phyloP scores from a whole-genome alignment of 2,888 invertebrate species.

The Platerodrilus igneus region DNA sequence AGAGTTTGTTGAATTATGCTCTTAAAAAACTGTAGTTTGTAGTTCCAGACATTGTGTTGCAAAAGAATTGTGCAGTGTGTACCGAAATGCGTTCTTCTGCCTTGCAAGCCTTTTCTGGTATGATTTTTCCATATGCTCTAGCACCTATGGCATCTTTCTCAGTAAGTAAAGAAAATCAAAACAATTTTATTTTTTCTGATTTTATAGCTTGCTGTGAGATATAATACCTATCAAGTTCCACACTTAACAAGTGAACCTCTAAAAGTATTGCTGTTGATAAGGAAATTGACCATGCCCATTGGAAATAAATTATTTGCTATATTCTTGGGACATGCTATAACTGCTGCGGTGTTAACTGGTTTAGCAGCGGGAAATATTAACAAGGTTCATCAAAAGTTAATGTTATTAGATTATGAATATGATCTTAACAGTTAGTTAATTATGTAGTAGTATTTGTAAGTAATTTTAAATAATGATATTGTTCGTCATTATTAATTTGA shows the following conservation, averaged over 20 bases:
- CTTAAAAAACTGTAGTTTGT: constrained; percentile 49
- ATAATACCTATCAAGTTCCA: constrained; percentile 61
- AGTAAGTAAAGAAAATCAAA: constrained; percentile 46
- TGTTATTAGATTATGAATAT: constrained; percentile 12
- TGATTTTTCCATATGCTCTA: constrained; percentile 58
- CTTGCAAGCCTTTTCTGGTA: constrained; percentile 53
- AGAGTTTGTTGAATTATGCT: constrained; percentile 3
- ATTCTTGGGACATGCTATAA: constrained; percentile 51
- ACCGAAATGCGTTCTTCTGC: constrained; percentile 56
- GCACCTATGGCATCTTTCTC: constrained; percentile 58
- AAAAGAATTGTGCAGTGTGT: constrained; percentile 63
- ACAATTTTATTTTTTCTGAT: constrained; percentile 16
- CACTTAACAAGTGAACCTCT: constrained; percentile 55
- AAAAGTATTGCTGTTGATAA: constrained; percentile 52
- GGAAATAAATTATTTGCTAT: constrained; percentile 50
- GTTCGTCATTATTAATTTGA: too few relatives aligned
- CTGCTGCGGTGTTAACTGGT: constrained; percentile 58
- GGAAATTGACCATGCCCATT: constrained; percentile 54
- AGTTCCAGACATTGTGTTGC: constrained; percentile 54
- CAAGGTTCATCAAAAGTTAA: constrained; percentile 46
- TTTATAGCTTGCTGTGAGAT: constrained; percentile 60
- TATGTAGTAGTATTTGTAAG: too few relatives aligned
- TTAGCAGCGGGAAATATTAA: constrained; percentile 55
- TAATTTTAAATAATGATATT: too few relatives aligned
- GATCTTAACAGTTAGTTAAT: too few relatives aligned